Percentiles rank a stretch among this genome's conserved stretches.
phyloP scores from a whole-genome alignment of 2,113 vertebrate species.

The Boulengeromyrus knoepffleri region DNA sequence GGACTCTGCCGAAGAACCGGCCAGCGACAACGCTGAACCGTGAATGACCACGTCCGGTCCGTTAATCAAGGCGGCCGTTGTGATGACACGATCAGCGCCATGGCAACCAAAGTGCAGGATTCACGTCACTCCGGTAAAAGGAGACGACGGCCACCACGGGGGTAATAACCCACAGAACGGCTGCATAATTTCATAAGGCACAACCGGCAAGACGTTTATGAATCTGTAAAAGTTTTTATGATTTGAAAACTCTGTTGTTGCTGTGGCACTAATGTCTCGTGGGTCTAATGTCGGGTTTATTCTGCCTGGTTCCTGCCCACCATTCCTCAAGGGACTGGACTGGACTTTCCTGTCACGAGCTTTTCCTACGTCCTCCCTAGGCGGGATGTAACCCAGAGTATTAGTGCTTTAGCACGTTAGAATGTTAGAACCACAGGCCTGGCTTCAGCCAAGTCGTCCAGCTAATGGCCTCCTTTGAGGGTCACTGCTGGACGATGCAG shows the following conservation, averaged over 20 bases:
- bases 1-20: neutral
- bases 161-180: neutral
- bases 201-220: neutral
- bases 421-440: neutral
- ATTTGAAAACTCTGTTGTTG: neutral
- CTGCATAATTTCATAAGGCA: neutral
- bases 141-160: neutral
- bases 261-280: neutral
- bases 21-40: neutral
- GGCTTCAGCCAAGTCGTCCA: neutral
- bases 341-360: neutral
- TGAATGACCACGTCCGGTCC: neutral
- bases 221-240: slow-evolving; percentile 4
- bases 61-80: neutral
- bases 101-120: neutral
- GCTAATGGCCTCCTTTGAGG: neutral
- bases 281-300: neutral
- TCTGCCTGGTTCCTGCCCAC: neutral
- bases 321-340: neutral
- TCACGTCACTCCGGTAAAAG: neutral
- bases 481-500: neutral
- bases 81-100: neutral
- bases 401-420: neutral
- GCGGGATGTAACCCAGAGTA: neutral
- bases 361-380: neutral